Percentiles rank a stretch among this genome's conserved stretches.
Evolutionary conservation across 1,140 invertebrate genomes (phyloP).

Genomic region (Saccostrea echinata): DNA sequence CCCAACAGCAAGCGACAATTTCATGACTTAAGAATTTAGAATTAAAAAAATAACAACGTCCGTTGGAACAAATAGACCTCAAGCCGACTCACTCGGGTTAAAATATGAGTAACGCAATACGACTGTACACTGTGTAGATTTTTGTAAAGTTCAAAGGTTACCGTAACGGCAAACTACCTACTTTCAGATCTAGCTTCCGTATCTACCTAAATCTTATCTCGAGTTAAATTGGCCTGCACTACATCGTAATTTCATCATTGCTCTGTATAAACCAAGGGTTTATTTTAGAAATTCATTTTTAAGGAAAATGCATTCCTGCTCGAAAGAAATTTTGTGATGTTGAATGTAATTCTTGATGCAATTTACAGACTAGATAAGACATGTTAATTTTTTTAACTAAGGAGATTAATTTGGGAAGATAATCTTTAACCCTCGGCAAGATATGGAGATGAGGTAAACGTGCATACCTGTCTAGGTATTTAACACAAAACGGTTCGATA

Average conservation of each 20-base stretch:
- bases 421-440: neutral
- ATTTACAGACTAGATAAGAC: too few relatives aligned
- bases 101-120: slow-evolving; percentile 35
- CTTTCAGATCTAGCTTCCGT: slow-evolving; percentile 30
- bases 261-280: neutral
- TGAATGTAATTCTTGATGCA: neutral
- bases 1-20: neutral
- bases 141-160: neutral
- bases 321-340: neutral
- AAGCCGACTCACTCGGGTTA: slow-evolving; percentile 23
- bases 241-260: slow-evolving; percentile 10
- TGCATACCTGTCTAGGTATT: too few relatives aligned
- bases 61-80: neutral
- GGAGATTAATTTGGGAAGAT: neutral
- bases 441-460: too few relatives aligned
- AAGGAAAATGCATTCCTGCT: neutral
- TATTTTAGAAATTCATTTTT: slow-evolving; percentile 4
- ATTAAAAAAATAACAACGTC: neutral
- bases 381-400: too few relatives aligned
- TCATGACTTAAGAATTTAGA: neutral
- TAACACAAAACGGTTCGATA: neutral
- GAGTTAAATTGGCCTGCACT: slow-evolving; percentile 26
- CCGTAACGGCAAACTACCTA: slow-evolving; percentile 35
- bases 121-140: slow-evolving; percentile 22
- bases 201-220: slow-evolving; percentile 28